Evolutionary conservation across 2,888 invertebrate species (phyloP).

Genomic region (Nephrotoma flavescens): DNA sequence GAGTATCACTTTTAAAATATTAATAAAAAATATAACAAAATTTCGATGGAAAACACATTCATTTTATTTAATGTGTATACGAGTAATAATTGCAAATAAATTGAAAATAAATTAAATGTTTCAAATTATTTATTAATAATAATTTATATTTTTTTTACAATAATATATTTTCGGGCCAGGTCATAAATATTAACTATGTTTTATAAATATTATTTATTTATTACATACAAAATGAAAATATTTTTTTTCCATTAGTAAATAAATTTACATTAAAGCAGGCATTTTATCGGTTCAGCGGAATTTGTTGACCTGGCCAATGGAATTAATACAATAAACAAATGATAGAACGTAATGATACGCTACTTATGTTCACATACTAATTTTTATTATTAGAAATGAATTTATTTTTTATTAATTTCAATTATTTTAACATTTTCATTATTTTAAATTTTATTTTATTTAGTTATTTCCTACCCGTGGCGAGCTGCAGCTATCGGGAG

Average conservation of each 20-base stretch:
- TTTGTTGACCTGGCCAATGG: no score
- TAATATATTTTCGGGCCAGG: not conserved
- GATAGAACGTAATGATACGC: no score
- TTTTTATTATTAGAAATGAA: no score
- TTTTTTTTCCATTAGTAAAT: not conserved
- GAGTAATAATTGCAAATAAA: not conserved
- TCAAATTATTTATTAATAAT: not conserved
- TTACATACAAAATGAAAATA: not conserved
- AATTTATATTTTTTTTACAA: not conserved
- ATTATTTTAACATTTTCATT: no score
- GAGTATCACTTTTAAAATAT: not conserved
- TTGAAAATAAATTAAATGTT: not conserved
- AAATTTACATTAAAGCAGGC: no score
- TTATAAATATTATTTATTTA: not conserved
- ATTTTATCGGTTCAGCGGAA: no score
- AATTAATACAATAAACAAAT: no score
- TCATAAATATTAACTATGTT: not conserved
- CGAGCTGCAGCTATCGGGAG: no score
- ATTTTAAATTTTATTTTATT: no score
- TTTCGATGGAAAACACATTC: not conserved
- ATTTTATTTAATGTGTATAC: not conserved
- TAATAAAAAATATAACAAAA: not conserved
- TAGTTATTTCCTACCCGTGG: no score
- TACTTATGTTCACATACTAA: no score
- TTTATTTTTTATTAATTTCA: no score